Evolutionary conservation across 2,888 invertebrate genomes (phyloP).

Genomic region (Oscheius myriophilus): DNA sequence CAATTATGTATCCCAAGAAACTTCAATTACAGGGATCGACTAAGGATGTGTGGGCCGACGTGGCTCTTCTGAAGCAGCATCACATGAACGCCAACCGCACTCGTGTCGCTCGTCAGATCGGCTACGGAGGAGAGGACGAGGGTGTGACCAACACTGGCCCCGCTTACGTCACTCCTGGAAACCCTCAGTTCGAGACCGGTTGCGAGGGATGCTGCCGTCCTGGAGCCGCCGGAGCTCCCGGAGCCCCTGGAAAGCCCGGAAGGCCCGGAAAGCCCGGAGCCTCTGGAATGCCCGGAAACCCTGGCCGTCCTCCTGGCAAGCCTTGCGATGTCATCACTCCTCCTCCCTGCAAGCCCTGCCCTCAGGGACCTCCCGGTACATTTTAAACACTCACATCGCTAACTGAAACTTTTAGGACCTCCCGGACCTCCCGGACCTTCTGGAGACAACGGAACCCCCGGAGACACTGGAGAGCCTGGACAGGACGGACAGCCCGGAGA

Average conservation of each 20-base stretch:
- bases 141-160: conserved; percentile 15
- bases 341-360: conserved; percentile 52
- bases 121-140: conserved; percentile 36
- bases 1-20: neutral
- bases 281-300: conserved; percentile 54
- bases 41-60: conserved; percentile 62
- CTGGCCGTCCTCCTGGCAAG: conserved; percentile 57
- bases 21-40: conserved; percentile 40
- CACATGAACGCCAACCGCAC: conserved; percentile 50
- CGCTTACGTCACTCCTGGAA: conserved; percentile 20
- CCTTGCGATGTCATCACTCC: conserved; percentile 62
- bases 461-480: conserved; percentile 57
- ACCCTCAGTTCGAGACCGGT: conserved; percentile 51
- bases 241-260: conserved; percentile 59
- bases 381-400: conserved; percentile 33
- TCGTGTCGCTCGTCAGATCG: conserved; percentile 43
- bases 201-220: conserved; percentile 55
- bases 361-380: conserved; percentile 39
- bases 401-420: conserved; percentile 18
- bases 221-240: conserved; percentile 54
- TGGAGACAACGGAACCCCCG: conserved; percentile 55
- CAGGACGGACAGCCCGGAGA: conserved; percentile 55
- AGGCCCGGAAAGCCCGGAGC: conserved; percentile 50
- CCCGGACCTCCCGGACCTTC: conserved; percentile 48
- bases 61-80: conserved; percentile 53